Base-by-base conservation (phyloP, 1,140 invertebrate species). In the Amphibalanus amphitrite region DNA sequence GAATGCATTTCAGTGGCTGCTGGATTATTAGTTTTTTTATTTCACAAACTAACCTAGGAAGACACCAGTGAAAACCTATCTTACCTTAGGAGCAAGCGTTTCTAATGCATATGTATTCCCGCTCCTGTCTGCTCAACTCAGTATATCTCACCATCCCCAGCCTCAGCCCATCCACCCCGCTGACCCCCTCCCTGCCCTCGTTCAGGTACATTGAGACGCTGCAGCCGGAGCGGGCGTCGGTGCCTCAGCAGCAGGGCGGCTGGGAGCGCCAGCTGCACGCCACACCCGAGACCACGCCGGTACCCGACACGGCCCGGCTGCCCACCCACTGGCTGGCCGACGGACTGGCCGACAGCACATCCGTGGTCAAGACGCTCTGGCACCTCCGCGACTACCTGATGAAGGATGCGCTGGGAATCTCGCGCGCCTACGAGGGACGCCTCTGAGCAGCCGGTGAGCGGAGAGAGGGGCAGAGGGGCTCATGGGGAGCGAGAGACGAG, bases 361-460 rank as follows among this genome's bases (percentile, higher is more conserved):
- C 10, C 47, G 86, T 93, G 20, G 82, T 93, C n/a, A 90, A 90
- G 78, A 94, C 94, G 4, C 82, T 99, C 26, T 98, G 95, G 89
- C 88, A 93, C 28, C 82, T 99, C 15, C 84, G 95, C 73, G 93
- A 98, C 80, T 92, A 93, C 78, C 91, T 99, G 90, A 86, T 95
- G 82, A 88, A 87, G 78, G 92, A 95, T 79, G 87, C 91, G 25
- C 81, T 93, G 71, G 82, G 79, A 71, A 80, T 86, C 70, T 40
- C 59, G 23, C 28, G 65, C 29, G 30, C 65, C 29, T 65, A 70
- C 28, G 20, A 70, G 4, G 28, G 70, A 17, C 70, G 70, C n/a
- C 64, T 71, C 1, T 71, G 71, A 28, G 71, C 67, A 26, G 28
- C 4, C 33, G 33, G 33, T 38, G 33, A 38, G 33, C 33, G 33